Percentiles rank a stretch among this genome's conserved stretches.
Conservation (phyloP, 2,113 vertebrate species). For the Brachionichthys hirsutus region DNA sequence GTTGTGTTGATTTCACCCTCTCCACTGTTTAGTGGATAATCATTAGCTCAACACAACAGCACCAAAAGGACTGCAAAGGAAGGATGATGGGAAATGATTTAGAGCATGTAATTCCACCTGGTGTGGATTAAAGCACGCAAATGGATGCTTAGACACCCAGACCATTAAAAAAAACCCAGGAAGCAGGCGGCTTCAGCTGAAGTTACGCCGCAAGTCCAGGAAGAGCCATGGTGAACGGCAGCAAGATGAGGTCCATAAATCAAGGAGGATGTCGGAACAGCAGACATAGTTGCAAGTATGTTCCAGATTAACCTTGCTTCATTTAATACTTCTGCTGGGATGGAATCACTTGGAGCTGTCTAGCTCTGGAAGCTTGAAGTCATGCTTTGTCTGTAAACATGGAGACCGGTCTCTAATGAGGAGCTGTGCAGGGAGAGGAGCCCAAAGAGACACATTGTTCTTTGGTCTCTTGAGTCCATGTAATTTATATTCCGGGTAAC, state of each 20-base stretch:
- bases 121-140: constrained; percentile 5
- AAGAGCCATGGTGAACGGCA: constrained; percentile 49
- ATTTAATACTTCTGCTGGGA: constrained; percentile 48
- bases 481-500: constrained; percentile 9
- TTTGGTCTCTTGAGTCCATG: constrained; percentile 4
- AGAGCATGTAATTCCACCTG: constrained; percentile 4
- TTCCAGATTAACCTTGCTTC: constrained; percentile 66
- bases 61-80: background rate
- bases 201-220: constrained; percentile 42
- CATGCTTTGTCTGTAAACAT: constrained; percentile 51
- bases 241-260: constrained; percentile 60
- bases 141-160: constrained; percentile 1
- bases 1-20: constrained; percentile 40
- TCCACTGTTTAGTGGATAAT: constrained; percentile 25
- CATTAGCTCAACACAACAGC: constrained; percentile 32
- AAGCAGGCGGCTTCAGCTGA: constrained; percentile 14
- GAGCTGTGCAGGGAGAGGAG: constrained; percentile 3
- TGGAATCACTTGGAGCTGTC: constrained; percentile 54
- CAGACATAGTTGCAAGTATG: constrained; percentile 58
- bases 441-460: background rate
- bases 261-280: constrained; percentile 52
- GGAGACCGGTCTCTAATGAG: constrained; percentile 30
- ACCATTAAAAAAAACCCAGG: constrained; percentile 4
- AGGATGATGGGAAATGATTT: constrained; percentile 8
- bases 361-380: constrained; percentile 45